Evolutionary conservation across 2,113 vertebrate species (phyloP).

Genomic region (Lanius collurio): DNA sequence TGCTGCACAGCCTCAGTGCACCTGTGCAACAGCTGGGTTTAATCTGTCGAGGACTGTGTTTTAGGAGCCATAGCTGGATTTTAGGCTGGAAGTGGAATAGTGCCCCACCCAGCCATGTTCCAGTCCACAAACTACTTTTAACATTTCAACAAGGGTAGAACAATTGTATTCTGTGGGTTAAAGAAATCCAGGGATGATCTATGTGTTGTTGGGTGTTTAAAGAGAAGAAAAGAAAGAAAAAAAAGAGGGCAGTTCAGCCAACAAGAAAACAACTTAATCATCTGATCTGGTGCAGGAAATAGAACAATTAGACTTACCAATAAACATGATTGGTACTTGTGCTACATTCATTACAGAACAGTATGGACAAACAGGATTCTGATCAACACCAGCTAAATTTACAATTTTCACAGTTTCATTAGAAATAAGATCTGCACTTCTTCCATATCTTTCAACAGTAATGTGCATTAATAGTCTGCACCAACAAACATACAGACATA

Average conservation of each 20-base stretch:
- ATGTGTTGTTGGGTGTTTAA: background rate
- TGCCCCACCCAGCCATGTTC: slow-evolving; percentile 52
- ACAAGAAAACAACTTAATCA: background rate
- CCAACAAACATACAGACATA: background rate
- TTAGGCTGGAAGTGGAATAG: slow-evolving; percentile 10
- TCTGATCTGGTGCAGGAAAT: background rate
- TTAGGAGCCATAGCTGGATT: background rate
- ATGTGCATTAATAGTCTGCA: background rate
- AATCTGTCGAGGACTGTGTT: background rate
- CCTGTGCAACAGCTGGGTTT: slow-evolving; percentile 61
- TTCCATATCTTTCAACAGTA: background rate
- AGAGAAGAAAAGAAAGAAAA: background rate
- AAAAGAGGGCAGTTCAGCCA: background rate
- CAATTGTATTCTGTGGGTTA: slow-evolving; percentile 34
- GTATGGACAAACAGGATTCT: background rate
- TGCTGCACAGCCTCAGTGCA: slow-evolving; percentile 27
- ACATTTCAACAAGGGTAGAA: slow-evolving; percentile 18
- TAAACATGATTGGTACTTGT: background rate
- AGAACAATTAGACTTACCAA: background rate
- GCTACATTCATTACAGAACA: background rate
- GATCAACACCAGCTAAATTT: background rate
- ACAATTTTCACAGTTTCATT: background rate
- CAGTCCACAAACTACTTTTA: slow-evolving; percentile 32
- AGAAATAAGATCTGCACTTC: background rate
- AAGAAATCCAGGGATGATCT: slow-evolving; percentile 27